A percentile compares a stretch with the other conserved stretches of the same genome.
phyloP scores from a whole-genome alignment of 1,140 invertebrate species.

The Brachionus rubens region DNA sequence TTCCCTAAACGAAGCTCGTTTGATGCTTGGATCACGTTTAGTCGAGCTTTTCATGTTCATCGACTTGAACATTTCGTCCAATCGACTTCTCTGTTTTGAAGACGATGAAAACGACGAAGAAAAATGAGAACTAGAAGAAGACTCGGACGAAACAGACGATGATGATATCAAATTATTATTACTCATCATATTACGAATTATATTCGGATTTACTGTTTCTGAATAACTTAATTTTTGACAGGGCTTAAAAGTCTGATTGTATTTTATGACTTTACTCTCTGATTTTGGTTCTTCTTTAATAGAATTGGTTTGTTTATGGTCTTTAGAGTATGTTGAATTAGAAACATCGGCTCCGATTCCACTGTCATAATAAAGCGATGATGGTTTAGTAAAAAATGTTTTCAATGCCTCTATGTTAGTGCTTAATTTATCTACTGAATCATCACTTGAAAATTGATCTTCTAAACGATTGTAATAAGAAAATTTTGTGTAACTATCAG shows the following conservation, averaged over 20 bases:
- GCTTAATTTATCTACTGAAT: background rate
- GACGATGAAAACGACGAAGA: background rate
- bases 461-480: constrained; percentile 4
- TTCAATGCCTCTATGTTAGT: background rate
- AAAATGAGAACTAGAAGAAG: background rate
- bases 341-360: constrained; percentile 24
- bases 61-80: background rate
- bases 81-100: constrained; percentile 5
- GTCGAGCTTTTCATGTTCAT: background rate
- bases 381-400: background rate
- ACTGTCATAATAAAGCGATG: constrained; percentile 43
- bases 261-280: too few species aligned
- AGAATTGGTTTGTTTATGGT: too few species aligned
- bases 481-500: constrained; percentile 12
- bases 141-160: background rate
- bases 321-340: constrained; percentile 6
- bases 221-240: too few species aligned
- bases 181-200: too few species aligned
- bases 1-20: background rate
- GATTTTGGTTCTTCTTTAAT: background rate
- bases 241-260: too few species aligned
- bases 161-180: background rate
- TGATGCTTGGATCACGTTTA: background rate
- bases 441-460: constrained; percentile 17
- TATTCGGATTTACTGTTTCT: too few species aligned